Evolutionary conservation across 2,797 vertebrate species (phyloP), one percentile per base, ranked within the genome.

Genomic region (Peromyscus eremicus): DNA sequence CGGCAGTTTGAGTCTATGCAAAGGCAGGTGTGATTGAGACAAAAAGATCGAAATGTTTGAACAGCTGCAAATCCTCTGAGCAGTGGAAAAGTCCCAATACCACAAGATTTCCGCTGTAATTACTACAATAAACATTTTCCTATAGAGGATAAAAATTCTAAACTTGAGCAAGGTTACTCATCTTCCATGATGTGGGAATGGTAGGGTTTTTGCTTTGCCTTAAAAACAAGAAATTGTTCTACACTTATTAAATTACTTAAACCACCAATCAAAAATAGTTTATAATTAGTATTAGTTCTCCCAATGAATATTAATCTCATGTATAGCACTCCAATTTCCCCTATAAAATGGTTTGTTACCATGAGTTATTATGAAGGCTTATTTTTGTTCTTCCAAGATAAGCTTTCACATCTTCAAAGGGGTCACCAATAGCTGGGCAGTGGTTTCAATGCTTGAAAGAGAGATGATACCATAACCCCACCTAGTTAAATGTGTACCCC

Each of bases 11-110:
- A 76, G 89, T 93, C 73, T 95, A 95, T 95, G 73, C 43, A 97
- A 97, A 97, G 90, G 90, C 91, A 89, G 91, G 27, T 60, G 66
- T 95, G 94, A 85, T 95, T 96, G 96, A 97, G 95, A 68, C 32
- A 55, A 91, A 95, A 91, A 89, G 19, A 40, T 82, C n/a, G 80
- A 84, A 7, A 0, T 92, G 21, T 83, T 92, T 94, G 88, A 97
- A 89, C 43, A 91, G 94, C 94, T 96, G 92, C 84, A 89, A 40
- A 91, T 77, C 88, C 96, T 95, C 6, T 2, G 32, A 96, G 85
- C 55, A 5, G 29, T 49, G 55, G 40, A 66, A 89, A 88, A 27
- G 32, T 71, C 85, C 68, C 25, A 64, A 34, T 52, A 68, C 84
- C 64, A 68, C 84, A 29, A 43, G 95, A 96, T 83, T 89, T 80